phyloP scores from a whole-genome alignment of 2,113 vertebrate species.

The Brachionichthys hirsutus region DNA sequence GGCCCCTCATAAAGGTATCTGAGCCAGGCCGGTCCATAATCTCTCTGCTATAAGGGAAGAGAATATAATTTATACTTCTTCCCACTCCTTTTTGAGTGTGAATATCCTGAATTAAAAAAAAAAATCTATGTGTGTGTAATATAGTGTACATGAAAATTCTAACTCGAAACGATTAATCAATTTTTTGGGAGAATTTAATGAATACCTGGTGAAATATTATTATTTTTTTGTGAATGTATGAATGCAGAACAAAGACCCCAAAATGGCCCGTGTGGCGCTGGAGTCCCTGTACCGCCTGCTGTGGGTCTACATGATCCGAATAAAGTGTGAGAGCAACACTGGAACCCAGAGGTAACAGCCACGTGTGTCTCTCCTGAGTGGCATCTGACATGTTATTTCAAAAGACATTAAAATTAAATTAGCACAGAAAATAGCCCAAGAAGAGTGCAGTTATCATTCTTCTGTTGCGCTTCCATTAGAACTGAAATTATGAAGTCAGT shows the following conservation, averaged over 20 bases:
- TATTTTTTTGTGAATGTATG: conserved; percentile 30
- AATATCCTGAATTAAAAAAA: too few relatives aligned
- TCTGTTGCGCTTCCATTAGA: background rate
- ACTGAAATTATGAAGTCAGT: background rate
- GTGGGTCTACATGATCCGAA: conserved; percentile 99
- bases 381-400: background rate
- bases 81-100: too few relatives aligned
- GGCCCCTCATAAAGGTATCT: background rate
- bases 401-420: background rate
- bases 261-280: conserved; percentile 98
- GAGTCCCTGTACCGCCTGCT: conserved; percentile 96
- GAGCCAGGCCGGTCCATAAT: background rate
- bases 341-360: conserved; percentile 90
- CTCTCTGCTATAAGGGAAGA: background rate
- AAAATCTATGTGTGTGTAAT: too few relatives aligned
- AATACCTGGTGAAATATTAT: too few relatives aligned
- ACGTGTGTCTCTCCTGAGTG: too few relatives aligned
- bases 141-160: too few relatives aligned
- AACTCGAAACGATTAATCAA: too few relatives aligned
- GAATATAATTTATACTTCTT: too few relatives aligned
- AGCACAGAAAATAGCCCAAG: too few relatives aligned
- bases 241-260: conserved; percentile 93
- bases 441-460: too few relatives aligned
- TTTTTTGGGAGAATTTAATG: background rate
- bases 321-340: conserved; percentile 99